These are phyloP conservation scores for Diarsia brunnea DNA, from an alignment of 2,888 invertebrate genomes.

Conservation along the genomic window DNA sequence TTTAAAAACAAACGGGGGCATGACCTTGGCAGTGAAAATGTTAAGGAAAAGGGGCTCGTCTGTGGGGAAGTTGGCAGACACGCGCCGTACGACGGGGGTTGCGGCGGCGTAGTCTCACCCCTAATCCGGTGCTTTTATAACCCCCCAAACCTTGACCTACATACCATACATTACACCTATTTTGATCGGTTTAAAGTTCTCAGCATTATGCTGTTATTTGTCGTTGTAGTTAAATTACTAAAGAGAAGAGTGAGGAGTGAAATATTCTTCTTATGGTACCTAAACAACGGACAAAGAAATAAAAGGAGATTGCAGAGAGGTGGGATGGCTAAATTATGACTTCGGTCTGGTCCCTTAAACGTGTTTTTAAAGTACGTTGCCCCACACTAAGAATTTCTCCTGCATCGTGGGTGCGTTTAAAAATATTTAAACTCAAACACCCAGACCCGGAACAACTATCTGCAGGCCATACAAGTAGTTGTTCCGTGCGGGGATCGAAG, in stretches of 20 bases:
- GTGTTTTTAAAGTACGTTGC: not conserved
- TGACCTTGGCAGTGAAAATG: constrained; percentile 36
- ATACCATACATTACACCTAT: not conserved
- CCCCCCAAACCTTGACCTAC: constrained; percentile 39
- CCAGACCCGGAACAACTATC: too few relatives aligned
- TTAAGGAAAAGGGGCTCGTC: constrained; percentile 29
- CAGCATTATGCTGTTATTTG: not conserved
- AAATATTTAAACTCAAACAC: too few relatives aligned
- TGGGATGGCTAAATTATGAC: not conserved
- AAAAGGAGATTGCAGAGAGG: not conserved
- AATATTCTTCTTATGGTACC: not conserved
- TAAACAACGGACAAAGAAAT: not conserved
- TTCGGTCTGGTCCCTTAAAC: not conserved
- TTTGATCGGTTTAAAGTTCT: not conserved
- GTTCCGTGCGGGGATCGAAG: too few relatives aligned
- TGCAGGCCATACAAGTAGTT: too few relatives aligned
- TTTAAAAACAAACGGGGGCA: constrained; percentile 25
- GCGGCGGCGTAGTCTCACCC: constrained; percentile 12
- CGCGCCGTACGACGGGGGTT: not conserved
- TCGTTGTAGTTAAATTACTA: not conserved
- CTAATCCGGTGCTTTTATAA: constrained; percentile 5
- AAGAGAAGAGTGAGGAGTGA: not conserved
- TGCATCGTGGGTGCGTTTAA: too few relatives aligned
- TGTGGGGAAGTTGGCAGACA: constrained; percentile 32
- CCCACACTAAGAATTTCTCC: too few relatives aligned